phyloP scores from a whole-genome alignment of 1,140 invertebrate species.

The Microvelia longipes region DNA sequence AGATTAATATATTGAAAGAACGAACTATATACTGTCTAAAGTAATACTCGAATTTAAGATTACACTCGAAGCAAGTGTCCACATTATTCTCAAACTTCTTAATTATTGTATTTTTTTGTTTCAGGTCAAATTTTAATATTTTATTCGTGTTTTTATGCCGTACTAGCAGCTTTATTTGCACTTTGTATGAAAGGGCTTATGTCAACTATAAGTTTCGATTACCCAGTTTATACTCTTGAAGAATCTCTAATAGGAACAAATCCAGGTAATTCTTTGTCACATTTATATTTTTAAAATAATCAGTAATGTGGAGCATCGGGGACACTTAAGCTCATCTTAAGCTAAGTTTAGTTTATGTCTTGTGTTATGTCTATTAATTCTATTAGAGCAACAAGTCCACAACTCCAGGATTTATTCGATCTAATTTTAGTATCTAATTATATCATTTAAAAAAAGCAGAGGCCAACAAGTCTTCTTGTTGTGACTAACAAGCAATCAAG shows the following conservation, averaged over 20 bases:
- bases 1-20: no score
- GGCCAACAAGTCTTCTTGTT: no score
- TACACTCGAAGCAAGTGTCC: no score
- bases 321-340: not conserved
- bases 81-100: no score
- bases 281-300: not conserved
- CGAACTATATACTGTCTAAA: no score
- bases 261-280: slow-evolving; percentile 44
- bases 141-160: slow-evolving; percentile 70
- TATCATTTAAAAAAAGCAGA: no score
- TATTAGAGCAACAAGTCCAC: no score
- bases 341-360: not conserved
- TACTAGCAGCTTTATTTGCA: slow-evolving; percentile 59
- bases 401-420: no score
- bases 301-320: not conserved
- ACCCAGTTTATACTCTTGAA: slow-evolving; percentile 54
- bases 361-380: not conserved
- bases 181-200: slow-evolving; percentile 67
- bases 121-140: slow-evolving; percentile 61
- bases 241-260: slow-evolving; percentile 71
- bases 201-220: slow-evolving; percentile 45
- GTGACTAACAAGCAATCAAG: no score
- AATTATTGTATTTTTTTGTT: slow-evolving; percentile 24
- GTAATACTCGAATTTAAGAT: no score
- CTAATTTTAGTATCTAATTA: no score